Evolutionary conservation across 2,888 invertebrate species (phyloP).

Genomic region (Leucania comma): DNA sequence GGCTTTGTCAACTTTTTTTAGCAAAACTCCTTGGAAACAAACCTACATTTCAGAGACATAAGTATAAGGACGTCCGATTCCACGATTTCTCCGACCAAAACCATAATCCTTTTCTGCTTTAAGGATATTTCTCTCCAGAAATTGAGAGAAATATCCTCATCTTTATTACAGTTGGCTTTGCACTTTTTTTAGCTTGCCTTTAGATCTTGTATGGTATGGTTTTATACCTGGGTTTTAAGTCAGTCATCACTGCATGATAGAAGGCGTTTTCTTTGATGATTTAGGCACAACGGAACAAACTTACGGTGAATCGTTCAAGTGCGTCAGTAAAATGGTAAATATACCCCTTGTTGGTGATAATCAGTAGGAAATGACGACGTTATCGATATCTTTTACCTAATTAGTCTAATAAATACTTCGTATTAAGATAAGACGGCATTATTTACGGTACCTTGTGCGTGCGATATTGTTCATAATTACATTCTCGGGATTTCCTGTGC

Average conservation of each 20-base stretch:
- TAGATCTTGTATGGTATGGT: no score
- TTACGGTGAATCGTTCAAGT: neutral
- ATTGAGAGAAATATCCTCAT: neutral
- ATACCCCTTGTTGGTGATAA: constrained; percentile 3
- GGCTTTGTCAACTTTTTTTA: neutral
- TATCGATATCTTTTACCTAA: constrained; percentile 14
- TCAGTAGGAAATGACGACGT: constrained; percentile 25
- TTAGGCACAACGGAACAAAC: neutral
- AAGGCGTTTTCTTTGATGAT: constrained; percentile 1
- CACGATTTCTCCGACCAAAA: neutral
- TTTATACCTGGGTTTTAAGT: no score
- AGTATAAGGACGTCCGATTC: neutral
- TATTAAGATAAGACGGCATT: constrained; percentile 23
- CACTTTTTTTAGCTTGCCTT: neutral
- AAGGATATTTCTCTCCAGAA: no score
- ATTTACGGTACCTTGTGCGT: constrained; percentile 10
- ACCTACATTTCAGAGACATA: constrained; percentile 1
- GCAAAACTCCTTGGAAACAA: neutral
- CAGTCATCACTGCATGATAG: neutral
- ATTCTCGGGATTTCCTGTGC: neutral
- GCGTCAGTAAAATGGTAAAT: constrained; percentile 9
- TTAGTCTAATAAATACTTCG: constrained; percentile 16
- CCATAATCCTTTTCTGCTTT: neutral
- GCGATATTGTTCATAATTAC: constrained; percentile 22
- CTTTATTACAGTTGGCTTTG: neutral